Evolutionary conservation across 2,113 vertebrate species (phyloP).

Genomic region (Carassius carassius): DNA sequence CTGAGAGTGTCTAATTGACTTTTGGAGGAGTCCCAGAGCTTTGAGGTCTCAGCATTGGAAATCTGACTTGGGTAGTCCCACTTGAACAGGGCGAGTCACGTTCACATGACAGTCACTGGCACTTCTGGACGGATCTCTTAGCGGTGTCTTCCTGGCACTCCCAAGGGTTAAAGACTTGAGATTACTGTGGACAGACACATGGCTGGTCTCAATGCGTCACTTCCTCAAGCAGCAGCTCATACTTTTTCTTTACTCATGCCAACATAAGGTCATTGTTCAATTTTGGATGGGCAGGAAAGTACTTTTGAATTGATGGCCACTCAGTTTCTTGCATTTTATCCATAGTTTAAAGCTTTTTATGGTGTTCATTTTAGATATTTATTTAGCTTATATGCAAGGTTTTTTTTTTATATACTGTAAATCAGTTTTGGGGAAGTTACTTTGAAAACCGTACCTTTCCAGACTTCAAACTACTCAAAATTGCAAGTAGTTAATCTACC

Average conservation of each 20-base stretch:
- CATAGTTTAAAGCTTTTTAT: background rate
- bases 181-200: constrained; percentile 28
- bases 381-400: background rate
- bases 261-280: constrained; percentile 8
- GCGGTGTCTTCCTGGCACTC: constrained; percentile 25
- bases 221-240: constrained; percentile 39
- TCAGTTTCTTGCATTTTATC: background rate
- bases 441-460: background rate
- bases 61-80: constrained; percentile 26
- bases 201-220: constrained; percentile 42
- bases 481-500: background rate
- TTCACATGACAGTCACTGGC: constrained; percentile 32
- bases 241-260: background rate
- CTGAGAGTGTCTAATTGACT: constrained; percentile 55
- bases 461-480: background rate
- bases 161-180: constrained; percentile 22
- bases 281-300: background rate
- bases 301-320: background rate
- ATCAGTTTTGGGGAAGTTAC: background rate
- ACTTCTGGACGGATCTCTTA: constrained; percentile 29
- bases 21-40: constrained; percentile 38
- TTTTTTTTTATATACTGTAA: background rate
- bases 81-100: constrained; percentile 21
- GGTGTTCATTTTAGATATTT: background rate
- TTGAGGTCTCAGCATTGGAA: constrained; percentile 16